Evolutionary conservation across 2,113 vertebrate genomes (phyloP).

Genomic region (Neoarius graeffei): DNA sequence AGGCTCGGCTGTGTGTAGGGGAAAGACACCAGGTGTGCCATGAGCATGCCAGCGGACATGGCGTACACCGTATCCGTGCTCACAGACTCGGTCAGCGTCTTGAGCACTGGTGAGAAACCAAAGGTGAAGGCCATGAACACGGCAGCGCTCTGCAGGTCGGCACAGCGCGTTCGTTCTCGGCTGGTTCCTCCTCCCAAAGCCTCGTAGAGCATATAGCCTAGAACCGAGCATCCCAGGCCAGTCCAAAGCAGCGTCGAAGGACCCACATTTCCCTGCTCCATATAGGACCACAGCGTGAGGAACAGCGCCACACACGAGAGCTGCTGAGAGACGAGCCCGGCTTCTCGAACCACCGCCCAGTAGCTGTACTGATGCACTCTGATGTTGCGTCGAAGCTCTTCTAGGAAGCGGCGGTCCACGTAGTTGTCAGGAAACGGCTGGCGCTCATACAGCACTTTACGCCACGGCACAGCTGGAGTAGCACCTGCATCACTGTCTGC

Average conservation of each 20-base stretch:
- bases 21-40: slow-evolving; percentile 92
- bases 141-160: slow-evolving; percentile 86
- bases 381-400: slow-evolving; percentile 87
- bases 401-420: slow-evolving; percentile 89
- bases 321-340: slow-evolving; percentile 88
- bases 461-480: slow-evolving; percentile 73
- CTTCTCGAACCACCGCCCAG: slow-evolving; percentile 86
- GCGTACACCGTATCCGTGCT: slow-evolving; percentile 97
- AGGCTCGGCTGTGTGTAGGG: slow-evolving; percentile 88
- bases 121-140: slow-evolving; percentile 93
- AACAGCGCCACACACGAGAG: slow-evolving; percentile 92
- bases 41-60: slow-evolving; percentile 92
- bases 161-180: slow-evolving; percentile 77
- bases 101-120: slow-evolving; percentile 90
- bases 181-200: slow-evolving; percentile 66
- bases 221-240: slow-evolving; percentile 74
- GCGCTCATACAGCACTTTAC: slow-evolving; percentile 88
- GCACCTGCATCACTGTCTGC: slow-evolving; percentile 63
- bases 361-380: slow-evolving; percentile 86
- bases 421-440: slow-evolving; percentile 96
- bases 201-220: slow-evolving; percentile 86
- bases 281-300: slow-evolving; percentile 90
- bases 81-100: slow-evolving; percentile 93
- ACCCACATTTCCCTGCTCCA: slow-evolving; percentile 84
- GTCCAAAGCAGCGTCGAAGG: slow-evolving; percentile 79